Conservation (phyloP, 2,888 invertebrate genomes). For the Steinernema hermaphroditum region DNA sequence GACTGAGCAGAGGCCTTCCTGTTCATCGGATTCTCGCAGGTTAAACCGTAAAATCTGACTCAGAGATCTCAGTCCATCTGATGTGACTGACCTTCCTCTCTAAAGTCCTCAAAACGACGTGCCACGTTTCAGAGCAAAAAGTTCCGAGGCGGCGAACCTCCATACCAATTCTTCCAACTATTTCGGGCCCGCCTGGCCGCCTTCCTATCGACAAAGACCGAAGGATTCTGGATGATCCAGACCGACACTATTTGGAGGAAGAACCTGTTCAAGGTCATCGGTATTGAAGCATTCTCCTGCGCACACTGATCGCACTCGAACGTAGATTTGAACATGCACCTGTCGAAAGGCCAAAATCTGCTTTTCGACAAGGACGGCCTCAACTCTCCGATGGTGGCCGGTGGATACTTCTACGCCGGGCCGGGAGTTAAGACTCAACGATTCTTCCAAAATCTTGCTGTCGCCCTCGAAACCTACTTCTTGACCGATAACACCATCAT, state of each 20-base stretch:
- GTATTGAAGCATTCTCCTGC: slow-evolving; percentile 39
- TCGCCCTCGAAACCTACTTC: slow-evolving; percentile 46
- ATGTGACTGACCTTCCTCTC: no score
- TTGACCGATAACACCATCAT: slow-evolving; percentile 63
- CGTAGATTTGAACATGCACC: no score
- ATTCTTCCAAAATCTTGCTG: slow-evolving; percentile 47
- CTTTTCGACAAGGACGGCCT: slow-evolving; percentile 61
- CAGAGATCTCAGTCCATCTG: no score
- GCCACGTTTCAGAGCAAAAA: slow-evolving; percentile 45
- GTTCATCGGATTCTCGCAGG: no score
- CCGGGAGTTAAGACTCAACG: slow-evolving; percentile 42
- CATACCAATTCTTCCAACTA: slow-evolving; percentile 62
- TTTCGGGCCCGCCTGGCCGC: slow-evolving; percentile 56
- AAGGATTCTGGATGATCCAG: slow-evolving; percentile 56
- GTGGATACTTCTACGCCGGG: slow-evolving; percentile 59
- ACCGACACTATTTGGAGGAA: slow-evolving; percentile 61
- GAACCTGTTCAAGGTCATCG: slow-evolving; percentile 56
- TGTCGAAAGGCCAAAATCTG: slow-evolving; percentile 35
- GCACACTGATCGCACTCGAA: no score
- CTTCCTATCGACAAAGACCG: slow-evolving; percentile 47
- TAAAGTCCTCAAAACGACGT: no score
- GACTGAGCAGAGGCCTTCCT: no score
- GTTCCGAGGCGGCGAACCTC: slow-evolving; percentile 56
- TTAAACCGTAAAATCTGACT: no score
- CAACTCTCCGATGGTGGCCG: slow-evolving; percentile 58